Conservation (phyloP, 2,113 vertebrate species). For the Laterallus jamaicensis region DNA sequence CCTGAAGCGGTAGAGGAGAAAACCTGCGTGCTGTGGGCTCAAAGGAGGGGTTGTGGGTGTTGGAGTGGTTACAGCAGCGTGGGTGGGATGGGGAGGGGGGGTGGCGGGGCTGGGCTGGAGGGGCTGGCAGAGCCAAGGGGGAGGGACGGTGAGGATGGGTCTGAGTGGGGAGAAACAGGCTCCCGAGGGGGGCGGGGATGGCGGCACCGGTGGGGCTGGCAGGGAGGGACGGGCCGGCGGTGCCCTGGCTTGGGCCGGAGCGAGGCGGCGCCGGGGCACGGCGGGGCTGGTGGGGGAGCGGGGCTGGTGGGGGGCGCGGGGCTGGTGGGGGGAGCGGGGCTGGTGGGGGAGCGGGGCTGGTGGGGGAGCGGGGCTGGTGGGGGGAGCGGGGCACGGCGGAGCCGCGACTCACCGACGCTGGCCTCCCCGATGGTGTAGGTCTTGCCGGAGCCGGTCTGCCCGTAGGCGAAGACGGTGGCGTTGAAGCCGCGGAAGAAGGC, state of each 20-base stretch:
- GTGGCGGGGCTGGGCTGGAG: neutral
- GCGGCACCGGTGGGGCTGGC: neutral
- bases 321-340: neutral
- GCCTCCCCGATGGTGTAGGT: constrained; percentile 94
- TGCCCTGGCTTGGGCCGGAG: too few species aligned
- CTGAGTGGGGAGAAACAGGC: neutral
- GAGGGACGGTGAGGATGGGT: neutral
- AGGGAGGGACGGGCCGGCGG: neutral
- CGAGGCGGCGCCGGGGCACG: neutral
- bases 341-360: neutral
- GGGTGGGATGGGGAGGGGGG: neutral
- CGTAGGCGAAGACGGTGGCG: constrained; percentile 92
- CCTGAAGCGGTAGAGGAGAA: neutral
- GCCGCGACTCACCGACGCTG: constrained; percentile 86
- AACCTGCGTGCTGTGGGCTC: neutral
- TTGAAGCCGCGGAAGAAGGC: constrained; percentile 95
- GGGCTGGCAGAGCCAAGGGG: neutral
- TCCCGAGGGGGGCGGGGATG: neutral
- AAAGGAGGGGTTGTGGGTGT: neutral
- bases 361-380: too few species aligned
- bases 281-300: neutral
- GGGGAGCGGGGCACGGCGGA: neutral
- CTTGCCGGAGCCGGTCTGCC: constrained; percentile 95
- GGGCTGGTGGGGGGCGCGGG: too few species aligned
- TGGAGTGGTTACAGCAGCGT: rapidly evolving